These are phyloP conservation scores for Ceryle rudis DNA, from an alignment of 2,797 vertebrate species.

Conservation along the genomic window DNA sequence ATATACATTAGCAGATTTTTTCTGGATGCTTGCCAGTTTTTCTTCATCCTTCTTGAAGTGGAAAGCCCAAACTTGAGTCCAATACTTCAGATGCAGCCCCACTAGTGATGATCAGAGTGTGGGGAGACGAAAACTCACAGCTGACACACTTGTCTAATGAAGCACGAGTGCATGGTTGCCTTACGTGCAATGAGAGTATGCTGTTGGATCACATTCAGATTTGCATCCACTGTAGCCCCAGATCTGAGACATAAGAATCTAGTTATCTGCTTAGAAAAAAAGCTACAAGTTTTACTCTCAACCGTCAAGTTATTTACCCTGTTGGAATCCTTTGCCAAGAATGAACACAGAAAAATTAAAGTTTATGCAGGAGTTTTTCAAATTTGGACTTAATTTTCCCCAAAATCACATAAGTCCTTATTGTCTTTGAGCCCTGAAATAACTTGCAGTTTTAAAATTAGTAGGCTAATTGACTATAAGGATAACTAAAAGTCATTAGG, in stretches of 20 bases:
- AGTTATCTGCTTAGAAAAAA: not conserved
- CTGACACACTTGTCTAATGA: not conserved
- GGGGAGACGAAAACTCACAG: not conserved
- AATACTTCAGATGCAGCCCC: not conserved
- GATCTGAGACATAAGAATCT: not conserved
- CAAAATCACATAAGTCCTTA: not conserved
- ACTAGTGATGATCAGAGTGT: not conserved
- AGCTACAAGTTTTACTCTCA: not conserved
- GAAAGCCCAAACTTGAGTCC: not conserved
- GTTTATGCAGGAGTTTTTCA: not conserved
- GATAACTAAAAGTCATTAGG: not conserved
- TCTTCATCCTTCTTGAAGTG: not conserved
- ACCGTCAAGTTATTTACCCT: not conserved
- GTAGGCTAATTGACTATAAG: not conserved
- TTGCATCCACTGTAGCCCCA: not conserved
- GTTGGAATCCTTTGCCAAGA: not conserved
- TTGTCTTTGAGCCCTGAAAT: not conserved
- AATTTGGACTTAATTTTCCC: not conserved
- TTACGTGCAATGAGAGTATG: not conserved
- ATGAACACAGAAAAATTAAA: not conserved
- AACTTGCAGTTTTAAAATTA: not conserved
- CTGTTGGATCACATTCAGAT: not conserved
- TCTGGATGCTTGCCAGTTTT: not conserved
- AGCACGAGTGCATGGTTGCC: not conserved
- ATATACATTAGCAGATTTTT: not conserved